Conservation (phyloP, 2,888 invertebrate genomes). For the Drosophila nigricruria region DNA sequence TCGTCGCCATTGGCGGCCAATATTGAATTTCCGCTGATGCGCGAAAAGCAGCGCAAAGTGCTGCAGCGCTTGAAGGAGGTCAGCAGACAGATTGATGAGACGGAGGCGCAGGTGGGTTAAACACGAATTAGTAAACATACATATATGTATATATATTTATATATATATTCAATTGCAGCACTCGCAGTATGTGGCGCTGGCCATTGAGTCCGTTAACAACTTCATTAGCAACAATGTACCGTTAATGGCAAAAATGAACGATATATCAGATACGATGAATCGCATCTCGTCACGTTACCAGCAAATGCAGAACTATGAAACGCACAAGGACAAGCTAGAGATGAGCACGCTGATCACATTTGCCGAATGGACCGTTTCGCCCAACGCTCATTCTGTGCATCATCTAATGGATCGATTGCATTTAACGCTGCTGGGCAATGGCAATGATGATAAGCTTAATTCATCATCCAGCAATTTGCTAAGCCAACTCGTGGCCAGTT, state of each 20-base stretch:
- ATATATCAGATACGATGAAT: constrained; percentile 87
- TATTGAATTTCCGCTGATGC: constrained; percentile 88
- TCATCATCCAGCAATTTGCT: constrained; percentile 66
- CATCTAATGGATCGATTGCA: constrained; percentile 89
- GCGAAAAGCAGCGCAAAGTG: constrained; percentile 88
- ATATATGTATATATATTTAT: too few species aligned
- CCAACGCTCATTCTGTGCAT: constrained; percentile 88
- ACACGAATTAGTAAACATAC: neutral
- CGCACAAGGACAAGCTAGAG: constrained; percentile 87
- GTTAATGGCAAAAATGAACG: constrained; percentile 88
- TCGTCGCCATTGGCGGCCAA: constrained; percentile 86
- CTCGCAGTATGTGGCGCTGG: constrained; percentile 80
- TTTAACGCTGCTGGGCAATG: constrained; percentile 85
- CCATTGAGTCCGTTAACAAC: constrained; percentile 82
- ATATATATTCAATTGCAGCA: constrained; percentile 60
- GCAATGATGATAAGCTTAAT: constrained; percentile 82
- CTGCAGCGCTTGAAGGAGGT: constrained; percentile 86
- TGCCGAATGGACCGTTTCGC: constrained; percentile 89
- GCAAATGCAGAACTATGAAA: constrained; percentile 88
- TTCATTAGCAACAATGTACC: constrained; percentile 85
- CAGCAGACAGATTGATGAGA: constrained; percentile 83
- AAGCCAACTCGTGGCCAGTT: constrained; percentile 66
- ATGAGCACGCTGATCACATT: constrained; percentile 89
- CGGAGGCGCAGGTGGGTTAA: constrained; percentile 82
- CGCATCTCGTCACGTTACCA: constrained; percentile 87